Evolutionary conservation across 2,797 vertebrate genomes (phyloP), one percentile per base, ranked within the genome.

Genomic region (Sebastes itinus): DNA sequence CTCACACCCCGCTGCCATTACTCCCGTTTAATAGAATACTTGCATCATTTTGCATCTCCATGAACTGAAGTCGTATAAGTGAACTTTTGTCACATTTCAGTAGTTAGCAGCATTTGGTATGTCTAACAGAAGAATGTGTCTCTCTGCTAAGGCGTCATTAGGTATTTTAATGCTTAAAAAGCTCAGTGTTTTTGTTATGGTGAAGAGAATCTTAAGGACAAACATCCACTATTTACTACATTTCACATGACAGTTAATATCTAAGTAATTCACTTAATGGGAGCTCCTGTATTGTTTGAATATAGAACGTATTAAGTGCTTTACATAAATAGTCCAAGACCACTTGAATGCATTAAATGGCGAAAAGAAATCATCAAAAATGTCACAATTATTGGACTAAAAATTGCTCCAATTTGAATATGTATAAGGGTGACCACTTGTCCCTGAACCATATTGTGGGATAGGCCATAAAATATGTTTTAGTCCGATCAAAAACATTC

Each of bases 1-100:
- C 77, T 78, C 72, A 10, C 68, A 60, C 62, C 84, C n/a, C 33
- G 1, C 71, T 14, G 78, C 83, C 84, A 84, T 80, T 72, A 85
- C 64, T 80, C 59, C 81, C 33, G 4, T 76, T 76, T 81, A 82
- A 85, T 54, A 63, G 69, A 77, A 73, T 6, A 35, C 84, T 33
- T 32, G 67, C 84, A 81, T 84, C 74, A 84, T 83, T 87, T 55
- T 28, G 72, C 30, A 30, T 52, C 79, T 76, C 61, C 8, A 2
- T n/a, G 72, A 80, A 68, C 22, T 4, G 42, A 49, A 63, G 55
- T 59, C 32, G 68, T 28, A 23, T 28, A 6, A 58, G 27, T 52
- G 73, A 81, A 81, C 74, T 76, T 81, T 49, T 38, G 74, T 71
- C 66, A 25, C 25, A 25, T 82, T 46, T 67, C 33, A 52, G 18